A percentile compares a stretch with the other conserved stretches of the same genome.
phyloP scores from a whole-genome alignment of 2,888 invertebrate species.

The Thyatira batis region DNA sequence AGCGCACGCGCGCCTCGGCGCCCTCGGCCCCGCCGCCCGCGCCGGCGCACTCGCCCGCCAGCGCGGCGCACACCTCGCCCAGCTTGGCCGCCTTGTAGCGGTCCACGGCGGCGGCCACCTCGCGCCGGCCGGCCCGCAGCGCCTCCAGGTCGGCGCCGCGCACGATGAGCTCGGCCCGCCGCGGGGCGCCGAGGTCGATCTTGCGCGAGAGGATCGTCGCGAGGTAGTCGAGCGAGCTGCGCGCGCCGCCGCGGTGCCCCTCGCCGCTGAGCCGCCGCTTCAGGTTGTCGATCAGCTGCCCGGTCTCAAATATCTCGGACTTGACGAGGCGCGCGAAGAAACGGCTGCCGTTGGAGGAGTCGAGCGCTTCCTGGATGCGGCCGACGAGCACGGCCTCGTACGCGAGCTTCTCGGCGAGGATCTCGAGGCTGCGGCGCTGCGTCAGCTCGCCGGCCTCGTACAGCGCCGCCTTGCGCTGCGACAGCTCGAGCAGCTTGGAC shows the following conservation, averaged over 20 bases:
- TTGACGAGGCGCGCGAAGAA: conserved; percentile 84
- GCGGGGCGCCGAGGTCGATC: conserved; percentile 72
- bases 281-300: conserved; percentile 88
- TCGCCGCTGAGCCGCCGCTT: conserved; percentile 85
- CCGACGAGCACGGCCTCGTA: conserved; percentile 89
- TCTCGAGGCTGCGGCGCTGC: conserved; percentile 85
- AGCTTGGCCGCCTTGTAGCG: conserved; percentile 87
- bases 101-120: conserved; percentile 83
- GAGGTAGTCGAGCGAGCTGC: conserved; percentile 85
- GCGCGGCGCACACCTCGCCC: conserved; percentile 86
- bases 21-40: conserved; percentile 68
- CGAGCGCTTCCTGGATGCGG: conserved; percentile 86
- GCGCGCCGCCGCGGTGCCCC: conserved; percentile 61
- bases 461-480: conserved; percentile 85
- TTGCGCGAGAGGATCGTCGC: conserved; percentile 89
- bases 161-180: conserved; percentile 61
- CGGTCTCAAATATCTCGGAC: conserved; percentile 89
- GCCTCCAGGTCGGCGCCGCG: conserved; percentile 78
- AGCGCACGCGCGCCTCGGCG: conserved; percentile 86
- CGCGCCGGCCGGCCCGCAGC: conserved; percentile 81
- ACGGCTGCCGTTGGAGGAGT: conserved; percentile 80
- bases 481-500: conserved; percentile 86
- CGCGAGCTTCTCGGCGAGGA: conserved; percentile 90
- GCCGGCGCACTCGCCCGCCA: conserved; percentile 87
- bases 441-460: conserved; percentile 86